Evolutionary conservation across 2,113 vertebrate species (phyloP), one percentile per base, ranked within the genome.

Genomic region (Dicrurus megarhynchus): DNA sequence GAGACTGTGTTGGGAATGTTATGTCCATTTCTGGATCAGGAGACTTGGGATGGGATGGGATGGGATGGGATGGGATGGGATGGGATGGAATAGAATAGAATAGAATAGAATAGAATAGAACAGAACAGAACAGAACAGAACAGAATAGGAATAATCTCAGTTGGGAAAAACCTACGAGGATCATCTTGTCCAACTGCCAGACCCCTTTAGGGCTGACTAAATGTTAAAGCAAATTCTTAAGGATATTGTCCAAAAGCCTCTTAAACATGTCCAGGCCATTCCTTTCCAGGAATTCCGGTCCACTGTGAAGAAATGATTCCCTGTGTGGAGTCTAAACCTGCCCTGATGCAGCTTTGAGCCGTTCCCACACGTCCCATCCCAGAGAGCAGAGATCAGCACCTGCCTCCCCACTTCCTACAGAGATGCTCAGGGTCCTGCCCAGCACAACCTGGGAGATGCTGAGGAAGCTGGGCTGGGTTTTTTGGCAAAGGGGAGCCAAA

Each of bases 291-390:
- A 89, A 53, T 19, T 21, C n/a, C 49, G 41, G 22, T 33, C 20
- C 46, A 50, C 16, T 11, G 23, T 46, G 23, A 46, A 41, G 18
- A 53, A 75, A 30, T 33, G 7, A 22, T 61, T 71, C 41, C n/a
- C 76, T 14, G 19, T 16, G 46, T 41, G 9, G n/a, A 33, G 3
- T 19, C 12, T 18, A 7, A 68, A 57, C 12, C 16, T 79, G 37
- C 30, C 22, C 33, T 50, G 49, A 1, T 16, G n/a, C 42, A 68
- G 16, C 33, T 88, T 28, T 28, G 60, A 42, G 5, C 26, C 18
- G 13, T 74, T 85, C 6, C 49, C 44, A 20, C 9, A 0, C 0
- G 2, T 16, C 10, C 41, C 47, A 50, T 37, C 19, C 3, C 35
- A 64, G n/a, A 59, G 17, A 52, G 44, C 75, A 90, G 44, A 44